phyloP scores from a whole-genome alignment of 2,888 invertebrate species.

The Idaea aversata region DNA sequence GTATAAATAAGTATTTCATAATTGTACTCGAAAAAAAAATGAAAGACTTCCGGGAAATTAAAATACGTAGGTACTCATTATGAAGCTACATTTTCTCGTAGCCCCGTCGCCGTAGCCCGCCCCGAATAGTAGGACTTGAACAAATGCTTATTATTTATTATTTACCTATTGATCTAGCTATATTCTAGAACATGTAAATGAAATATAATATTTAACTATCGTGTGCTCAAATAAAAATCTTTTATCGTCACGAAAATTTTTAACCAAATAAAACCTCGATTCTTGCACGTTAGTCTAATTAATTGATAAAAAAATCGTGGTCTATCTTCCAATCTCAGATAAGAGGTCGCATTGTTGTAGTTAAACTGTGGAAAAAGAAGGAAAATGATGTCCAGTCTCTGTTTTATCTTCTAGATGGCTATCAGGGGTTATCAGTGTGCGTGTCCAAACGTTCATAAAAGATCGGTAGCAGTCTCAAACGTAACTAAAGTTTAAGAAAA shows the following conservation, averaged over 20 bases:
- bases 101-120: neutral
- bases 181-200: neutral
- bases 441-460: slow-evolving; percentile 49
- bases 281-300: slow-evolving; percentile 36
- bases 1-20: neutral
- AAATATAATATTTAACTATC: neutral
- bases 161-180: neutral
- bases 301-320: slow-evolving; percentile 51
- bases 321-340: slow-evolving; percentile 49
- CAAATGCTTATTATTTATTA: neutral
- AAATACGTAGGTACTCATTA: neutral
- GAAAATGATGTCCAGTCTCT: slow-evolving; percentile 38
- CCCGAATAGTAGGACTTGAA: neutral
- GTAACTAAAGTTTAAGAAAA: neutral
- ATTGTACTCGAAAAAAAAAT: too few species aligned
- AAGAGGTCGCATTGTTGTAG: slow-evolving; percentile 34
- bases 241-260: neutral
- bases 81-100: neutral
- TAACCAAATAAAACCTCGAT: slow-evolving; percentile 15
- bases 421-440: slow-evolving; percentile 61
- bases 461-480: slow-evolving; percentile 40
- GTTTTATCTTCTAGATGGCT: slow-evolving; percentile 60
- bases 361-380: slow-evolving; percentile 23
- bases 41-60: neutral
- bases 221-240: neutral